Percentiles rank a stretch among this genome's conserved stretches.
Conservation (phyloP, 2,888 invertebrate species). For the Anodontia alba region DNA sequence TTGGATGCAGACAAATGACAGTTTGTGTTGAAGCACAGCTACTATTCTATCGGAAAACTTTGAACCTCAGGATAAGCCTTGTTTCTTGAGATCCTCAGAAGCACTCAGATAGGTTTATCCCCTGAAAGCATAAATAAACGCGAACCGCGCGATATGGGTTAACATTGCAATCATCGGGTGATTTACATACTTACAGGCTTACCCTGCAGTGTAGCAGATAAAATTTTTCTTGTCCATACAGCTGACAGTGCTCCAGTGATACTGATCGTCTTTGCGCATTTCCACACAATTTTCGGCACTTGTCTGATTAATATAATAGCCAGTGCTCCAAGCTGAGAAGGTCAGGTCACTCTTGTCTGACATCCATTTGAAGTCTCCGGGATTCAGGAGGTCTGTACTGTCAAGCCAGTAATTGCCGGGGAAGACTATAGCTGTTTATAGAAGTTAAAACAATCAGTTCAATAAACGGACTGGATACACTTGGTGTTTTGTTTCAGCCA, state of each 20-base stretch:
- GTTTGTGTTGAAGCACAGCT: too few relatives aligned
- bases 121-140: too few relatives aligned
- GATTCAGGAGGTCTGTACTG: constrained; percentile 36
- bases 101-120: too few relatives aligned
- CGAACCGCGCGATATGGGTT: too few relatives aligned
- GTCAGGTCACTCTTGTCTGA: background rate
- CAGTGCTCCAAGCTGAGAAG: constrained; percentile 11
- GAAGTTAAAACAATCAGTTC: too few relatives aligned
- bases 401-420: constrained; percentile 40
- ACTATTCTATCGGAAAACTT: too few relatives aligned
- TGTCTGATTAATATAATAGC: background rate
- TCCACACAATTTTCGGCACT: constrained; percentile 25
- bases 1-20: too few relatives aligned
- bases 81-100: too few relatives aligned
- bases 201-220: constrained; percentile 45
- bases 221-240: constrained; percentile 43
- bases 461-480: too few relatives aligned
- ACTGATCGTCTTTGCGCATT: constrained; percentile 17
- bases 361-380: constrained; percentile 29
- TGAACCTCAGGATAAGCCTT: too few relatives aligned
- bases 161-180: too few relatives aligned
- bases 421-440: constrained; percentile 5
- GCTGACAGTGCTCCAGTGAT: constrained; percentile 28
- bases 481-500: too few relatives aligned
- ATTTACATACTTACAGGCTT: constrained; percentile 55